These are phyloP conservation scores for Phengaris alcon DNA, from an alignment of 2,888 invertebrate genomes.

Conservation along the genomic window DNA sequence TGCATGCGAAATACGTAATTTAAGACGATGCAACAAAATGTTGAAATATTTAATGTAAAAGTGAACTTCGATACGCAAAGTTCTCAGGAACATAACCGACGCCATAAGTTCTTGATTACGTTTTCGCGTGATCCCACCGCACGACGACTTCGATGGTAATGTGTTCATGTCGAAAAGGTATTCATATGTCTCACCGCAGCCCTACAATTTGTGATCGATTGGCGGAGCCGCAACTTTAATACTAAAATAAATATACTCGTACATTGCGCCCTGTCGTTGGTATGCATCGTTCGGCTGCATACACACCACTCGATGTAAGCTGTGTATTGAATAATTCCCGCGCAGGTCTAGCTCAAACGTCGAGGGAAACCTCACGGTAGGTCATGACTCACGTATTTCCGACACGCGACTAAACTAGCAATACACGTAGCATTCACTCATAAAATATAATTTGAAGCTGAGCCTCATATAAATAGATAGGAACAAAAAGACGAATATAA, in stretches of 20 bases:
- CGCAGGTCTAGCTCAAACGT: slow-evolving; percentile 26
- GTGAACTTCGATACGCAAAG: slow-evolving; percentile 28
- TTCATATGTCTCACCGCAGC: slow-evolving; percentile 40
- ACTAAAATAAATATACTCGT: slow-evolving; percentile 26
- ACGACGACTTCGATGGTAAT: slow-evolving; percentile 38
- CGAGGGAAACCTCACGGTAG: slow-evolving; percentile 45
- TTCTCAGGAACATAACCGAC: slow-evolving; percentile 31
- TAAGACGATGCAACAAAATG: slow-evolving; percentile 2
- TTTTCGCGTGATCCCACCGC: slow-evolving; percentile 42
- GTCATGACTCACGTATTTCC: slow-evolving; percentile 53
- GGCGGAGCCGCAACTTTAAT: slow-evolving; percentile 33
- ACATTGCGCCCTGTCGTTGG: neutral
- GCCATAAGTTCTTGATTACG: slow-evolving; percentile 39
- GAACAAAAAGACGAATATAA: slow-evolving; percentile 9
- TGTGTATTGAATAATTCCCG: slow-evolving; percentile 6
- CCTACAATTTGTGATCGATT: slow-evolving; percentile 42
- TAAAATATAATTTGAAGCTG: slow-evolving; percentile 26
- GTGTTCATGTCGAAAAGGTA: slow-evolving; percentile 40
- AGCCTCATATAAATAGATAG: slow-evolving; percentile 13
- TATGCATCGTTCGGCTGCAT: neutral
- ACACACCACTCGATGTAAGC: slow-evolving; percentile 33
- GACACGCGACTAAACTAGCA: slow-evolving; percentile 55
- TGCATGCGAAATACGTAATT: neutral
- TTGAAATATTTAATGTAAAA: slow-evolving; percentile 14
- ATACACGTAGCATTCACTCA: slow-evolving; percentile 40